Percentiles rank a stretch among this genome's conserved stretches.
These are phyloP conservation scores for Clepsis dumicolana DNA, from an alignment of 2,888 invertebrate genomes.

Conservation along the genomic window DNA sequence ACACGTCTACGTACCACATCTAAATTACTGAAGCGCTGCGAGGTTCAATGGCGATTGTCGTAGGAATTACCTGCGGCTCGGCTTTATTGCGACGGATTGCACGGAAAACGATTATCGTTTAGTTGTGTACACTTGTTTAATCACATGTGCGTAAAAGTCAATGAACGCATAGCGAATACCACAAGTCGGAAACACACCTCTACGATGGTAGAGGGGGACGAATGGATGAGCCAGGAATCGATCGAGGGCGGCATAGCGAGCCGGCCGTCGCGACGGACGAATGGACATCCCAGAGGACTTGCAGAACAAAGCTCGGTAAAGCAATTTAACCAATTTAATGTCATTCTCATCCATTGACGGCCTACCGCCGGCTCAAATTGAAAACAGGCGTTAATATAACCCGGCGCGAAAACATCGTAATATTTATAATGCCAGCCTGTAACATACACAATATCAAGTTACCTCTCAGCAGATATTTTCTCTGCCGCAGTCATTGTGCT, in stretches of 20 bases:
- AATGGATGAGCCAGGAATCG: conserved; percentile 61
- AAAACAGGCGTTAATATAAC: conserved; percentile 79
- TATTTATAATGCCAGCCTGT: background rate
- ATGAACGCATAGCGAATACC: conserved; percentile 30
- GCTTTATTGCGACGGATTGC: background rate
- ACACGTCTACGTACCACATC: conserved; percentile 63
- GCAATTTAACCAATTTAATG: conserved; percentile 85
- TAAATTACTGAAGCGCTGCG: conserved; percentile 70
- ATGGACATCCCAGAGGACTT: conserved; percentile 71
- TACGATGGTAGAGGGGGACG: conserved; percentile 49
- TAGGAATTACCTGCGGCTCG: conserved; percentile 23
- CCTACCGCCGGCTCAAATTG: conserved; percentile 79
- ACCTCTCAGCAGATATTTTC: conserved; percentile 33
- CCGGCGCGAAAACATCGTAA: conserved; percentile 62
- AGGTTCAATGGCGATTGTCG: conserved; percentile 37
- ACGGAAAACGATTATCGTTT: conserved; percentile 11
- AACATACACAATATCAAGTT: conserved; percentile 9
- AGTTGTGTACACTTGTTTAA: conserved; percentile 2
- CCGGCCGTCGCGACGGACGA: conserved; percentile 54
- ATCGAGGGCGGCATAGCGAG: conserved; percentile 53
- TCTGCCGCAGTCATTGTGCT: conserved; percentile 48
- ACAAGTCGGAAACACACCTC: conserved; percentile 40
- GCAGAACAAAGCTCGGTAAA: conserved; percentile 75
- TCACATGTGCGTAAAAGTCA: conserved; percentile 27
- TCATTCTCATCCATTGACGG: conserved; percentile 81